A percentile compares a stretch with the other conserved stretches of the same genome.
Evolutionary conservation across 2,797 vertebrate genomes (phyloP).

Genomic region (Argya squamiceps): DNA sequence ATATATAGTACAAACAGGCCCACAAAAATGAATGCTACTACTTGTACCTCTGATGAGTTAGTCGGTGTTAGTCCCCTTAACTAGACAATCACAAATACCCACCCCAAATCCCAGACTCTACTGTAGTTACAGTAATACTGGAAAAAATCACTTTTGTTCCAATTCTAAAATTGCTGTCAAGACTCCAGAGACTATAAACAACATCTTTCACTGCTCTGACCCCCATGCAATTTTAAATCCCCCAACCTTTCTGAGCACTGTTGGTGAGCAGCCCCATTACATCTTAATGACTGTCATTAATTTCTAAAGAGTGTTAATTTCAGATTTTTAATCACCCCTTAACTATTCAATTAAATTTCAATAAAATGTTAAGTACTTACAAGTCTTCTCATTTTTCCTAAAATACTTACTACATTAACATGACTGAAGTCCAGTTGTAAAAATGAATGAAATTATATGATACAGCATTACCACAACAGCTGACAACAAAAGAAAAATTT

Average conservation of each 20-base stretch:
- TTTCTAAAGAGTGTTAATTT: constrained; percentile 91
- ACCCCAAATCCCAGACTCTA: constrained; percentile 60
- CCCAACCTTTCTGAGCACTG: constrained; percentile 87
- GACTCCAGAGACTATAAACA: constrained; percentile 82
- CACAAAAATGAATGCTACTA: neutral
- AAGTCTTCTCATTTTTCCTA: constrained; percentile 86
- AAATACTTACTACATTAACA: constrained; percentile 85
- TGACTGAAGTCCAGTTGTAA: constrained; percentile 79
- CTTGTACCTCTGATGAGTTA: constrained; percentile 7
- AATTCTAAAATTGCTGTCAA: constrained; percentile 80
- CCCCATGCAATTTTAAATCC: constrained; percentile 89
- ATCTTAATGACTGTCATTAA: constrained; percentile 93
- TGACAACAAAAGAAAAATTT: constrained; percentile 64
- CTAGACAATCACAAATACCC: constrained; percentile 63
- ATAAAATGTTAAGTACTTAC: constrained; percentile 89
- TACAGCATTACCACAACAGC: constrained; percentile 61
- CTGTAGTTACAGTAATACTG: constrained; percentile 73
- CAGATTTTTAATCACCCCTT: constrained; percentile 90
- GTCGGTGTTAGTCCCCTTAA: neutral
- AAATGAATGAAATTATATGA: constrained; percentile 77
- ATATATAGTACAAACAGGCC: neutral
- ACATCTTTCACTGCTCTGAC: constrained; percentile 86
- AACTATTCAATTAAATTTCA: constrained; percentile 92
- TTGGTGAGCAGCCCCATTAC: constrained; percentile 89
- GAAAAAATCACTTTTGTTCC: constrained; percentile 77